Base-by-base conservation (phyloP, 2,113 vertebrate species). In the Gallinago paraguaiae region DNA sequence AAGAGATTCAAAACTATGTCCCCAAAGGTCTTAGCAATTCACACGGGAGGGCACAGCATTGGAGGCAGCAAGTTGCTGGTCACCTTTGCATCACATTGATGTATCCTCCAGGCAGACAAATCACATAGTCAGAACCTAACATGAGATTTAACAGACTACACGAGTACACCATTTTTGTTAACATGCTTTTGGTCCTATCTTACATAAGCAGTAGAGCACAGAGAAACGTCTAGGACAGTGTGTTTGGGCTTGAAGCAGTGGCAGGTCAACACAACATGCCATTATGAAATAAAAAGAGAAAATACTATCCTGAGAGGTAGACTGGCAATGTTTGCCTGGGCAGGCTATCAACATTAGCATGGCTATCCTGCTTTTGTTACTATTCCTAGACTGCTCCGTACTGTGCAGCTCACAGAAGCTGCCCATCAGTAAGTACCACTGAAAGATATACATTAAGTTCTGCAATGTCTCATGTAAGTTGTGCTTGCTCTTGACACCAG, bases 391-490 rank as follows among this genome's bases (percentile, higher is more conserved):
- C 30, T 3, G 8, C 61, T 63, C 39, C 0, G 0, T 6, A 27
- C 5, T 1, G 33, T 9, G 11, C 71, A 45, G 37, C 43, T 64
- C 79, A 45, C 51, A 70, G 41, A 46, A 46, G 9, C 50, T 20
- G 14, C 12, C 41, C 59, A 60, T 17, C 25, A 39, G 46, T 1
- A 83, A 39, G 41, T 2, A 83, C 19, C 57, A 14, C 17, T 9
- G 17, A 76, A 72, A 35, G 30, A 19, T 1, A 1, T 2, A 3
- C 0, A 0, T 12, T 46, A 24, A 33, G 46, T 35, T 69, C 33
- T 54, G 20, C 43, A 71, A 46, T 13, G 76, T 12, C 51, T 77
- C 35, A 25, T 37, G 79, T 48, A 53, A 57, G 43, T 67, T 37
- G 56, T 2, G 1, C 57, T 59, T 37, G 45, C 5, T 86, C 59